These are phyloP conservation scores for Philopedon plagiatum DNA, from an alignment of 2,888 invertebrate genomes.

Conservation along the genomic window DNA sequence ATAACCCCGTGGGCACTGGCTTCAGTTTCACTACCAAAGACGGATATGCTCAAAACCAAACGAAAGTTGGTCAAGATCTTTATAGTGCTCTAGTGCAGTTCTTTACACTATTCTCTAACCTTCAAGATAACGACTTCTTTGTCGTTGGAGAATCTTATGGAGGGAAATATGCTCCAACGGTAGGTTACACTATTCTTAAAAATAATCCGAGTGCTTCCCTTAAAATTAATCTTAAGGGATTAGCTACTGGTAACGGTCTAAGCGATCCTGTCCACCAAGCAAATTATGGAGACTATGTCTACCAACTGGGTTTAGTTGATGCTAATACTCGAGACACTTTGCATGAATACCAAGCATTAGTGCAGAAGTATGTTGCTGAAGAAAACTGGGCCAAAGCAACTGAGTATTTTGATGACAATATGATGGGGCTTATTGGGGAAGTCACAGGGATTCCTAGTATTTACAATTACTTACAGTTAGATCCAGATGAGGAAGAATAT, in stretches of 20 bases:
- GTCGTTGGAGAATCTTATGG: conserved; percentile 72
- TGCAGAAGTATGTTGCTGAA: conserved; percentile 17
- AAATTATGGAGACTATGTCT: conserved; percentile 83
- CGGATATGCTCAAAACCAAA: conserved; percentile 80
- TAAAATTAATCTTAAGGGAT: conserved; percentile 79
- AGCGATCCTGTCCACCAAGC: conserved; percentile 85
- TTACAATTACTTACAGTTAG: conserved; percentile 23
- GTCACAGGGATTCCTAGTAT: not conserved
- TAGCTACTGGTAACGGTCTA: conserved; percentile 85
- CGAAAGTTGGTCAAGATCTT: conserved; percentile 84
- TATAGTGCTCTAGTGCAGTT: conserved; percentile 6
- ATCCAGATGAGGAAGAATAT: not conserved
- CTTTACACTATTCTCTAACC: conserved; percentile 12
- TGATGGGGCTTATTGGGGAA: conserved; percentile 18
- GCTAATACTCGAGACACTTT: conserved; percentile 21
- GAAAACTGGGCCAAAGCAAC: conserved; percentile 17
- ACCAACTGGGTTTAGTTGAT: conserved; percentile 82
- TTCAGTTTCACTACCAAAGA: conserved; percentile 85
- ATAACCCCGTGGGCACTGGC: conserved; percentile 90
- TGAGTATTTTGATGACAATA: conserved; percentile 10
- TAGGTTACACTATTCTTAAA: conserved; percentile 81
- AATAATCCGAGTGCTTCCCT: conserved; percentile 73
- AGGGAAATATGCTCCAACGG: conserved; percentile 84
- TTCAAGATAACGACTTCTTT: conserved; percentile 21
- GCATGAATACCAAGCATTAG: not conserved